Conservation (phyloP, 1,140 invertebrate species). For the Melipona quadrifasciata region DNA sequence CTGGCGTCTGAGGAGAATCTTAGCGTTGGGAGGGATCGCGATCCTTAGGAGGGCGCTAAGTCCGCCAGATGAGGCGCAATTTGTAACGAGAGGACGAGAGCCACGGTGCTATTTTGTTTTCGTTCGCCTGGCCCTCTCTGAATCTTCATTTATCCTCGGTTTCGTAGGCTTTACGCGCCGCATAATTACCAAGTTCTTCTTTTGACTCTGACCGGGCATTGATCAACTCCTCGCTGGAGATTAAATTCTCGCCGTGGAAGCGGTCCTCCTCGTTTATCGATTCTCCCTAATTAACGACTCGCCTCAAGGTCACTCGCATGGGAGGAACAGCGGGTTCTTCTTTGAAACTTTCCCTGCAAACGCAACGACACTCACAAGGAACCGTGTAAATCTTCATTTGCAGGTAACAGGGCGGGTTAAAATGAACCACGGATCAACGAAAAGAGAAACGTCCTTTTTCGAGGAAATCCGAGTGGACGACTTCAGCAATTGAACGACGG, state of each 20-base stretch:
- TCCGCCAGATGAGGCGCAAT: conserved; percentile 16
- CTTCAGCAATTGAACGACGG: background rate
- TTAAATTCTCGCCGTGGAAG: conserved; percentile 31
- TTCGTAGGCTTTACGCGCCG: conserved; percentile 13
- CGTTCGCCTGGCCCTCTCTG: background rate
- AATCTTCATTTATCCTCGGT: conserved; percentile 41
- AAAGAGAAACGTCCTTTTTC: background rate
- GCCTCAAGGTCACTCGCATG: background rate
- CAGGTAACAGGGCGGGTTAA: no score
- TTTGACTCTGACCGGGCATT: conserved; percentile 16
- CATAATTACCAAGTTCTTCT: conserved; percentile 51
- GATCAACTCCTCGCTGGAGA: conserved; percentile 30
- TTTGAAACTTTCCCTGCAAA: no score
- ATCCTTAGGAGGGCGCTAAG: no score
- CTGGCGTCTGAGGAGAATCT: background rate
- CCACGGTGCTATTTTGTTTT: conserved; percentile 6
- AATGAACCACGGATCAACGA: no score
- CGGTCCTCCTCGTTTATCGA: background rate
- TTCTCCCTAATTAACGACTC: conserved; percentile 30
- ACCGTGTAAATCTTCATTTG: no score
- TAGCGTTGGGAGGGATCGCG: background rate
- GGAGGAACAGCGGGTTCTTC: no score
- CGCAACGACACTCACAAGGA: no score
- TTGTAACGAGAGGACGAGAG: background rate
- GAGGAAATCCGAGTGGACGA: background rate